Percentiles rank a stretch among this genome's conserved stretches.
phyloP scores from a whole-genome alignment of 2,797 vertebrate species.

The Lagocephalus sceleratus region DNA sequence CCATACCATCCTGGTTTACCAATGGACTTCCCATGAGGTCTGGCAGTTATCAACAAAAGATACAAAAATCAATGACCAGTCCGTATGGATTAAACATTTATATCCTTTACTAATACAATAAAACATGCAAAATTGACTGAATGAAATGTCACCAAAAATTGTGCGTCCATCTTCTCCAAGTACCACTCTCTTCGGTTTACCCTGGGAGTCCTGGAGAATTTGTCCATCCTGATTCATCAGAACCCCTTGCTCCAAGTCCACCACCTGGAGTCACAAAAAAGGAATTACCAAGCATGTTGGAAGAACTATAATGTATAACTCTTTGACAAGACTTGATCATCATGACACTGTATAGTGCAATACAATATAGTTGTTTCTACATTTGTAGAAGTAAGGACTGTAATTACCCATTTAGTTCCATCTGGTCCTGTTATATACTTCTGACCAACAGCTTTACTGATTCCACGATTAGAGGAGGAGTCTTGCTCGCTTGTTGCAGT shows the following conservation, averaged over 20 bases:
- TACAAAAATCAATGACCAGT: neutral
- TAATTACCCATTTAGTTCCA: slow-evolving; percentile 92
- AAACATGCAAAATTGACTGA: neutral
- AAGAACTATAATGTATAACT: neutral
- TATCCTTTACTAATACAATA: slow-evolving; percentile 1
- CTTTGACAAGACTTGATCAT: too few relatives aligned
- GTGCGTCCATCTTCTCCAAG: slow-evolving; percentile 94
- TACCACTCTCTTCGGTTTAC: slow-evolving; percentile 88
- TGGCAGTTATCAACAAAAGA: slow-evolving; percentile 42
- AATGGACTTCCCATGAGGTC: slow-evolving; percentile 90
- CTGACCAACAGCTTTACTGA: slow-evolving; percentile 80
- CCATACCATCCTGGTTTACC: slow-evolving; percentile 89
- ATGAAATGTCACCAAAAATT: slow-evolving; percentile 83
- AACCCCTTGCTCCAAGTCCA: slow-evolving; percentile 89
- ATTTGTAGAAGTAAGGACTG: neutral
- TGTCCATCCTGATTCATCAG: slow-evolving; percentile 91
- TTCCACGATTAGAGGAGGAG: slow-evolving; percentile 61
- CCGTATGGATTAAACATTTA: too few relatives aligned
- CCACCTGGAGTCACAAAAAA: slow-evolving; percentile 71
- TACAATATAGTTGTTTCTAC: neutral
- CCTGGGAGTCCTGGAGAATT: slow-evolving; percentile 92
- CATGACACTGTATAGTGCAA: neutral
- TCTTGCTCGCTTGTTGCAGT: slow-evolving; percentile 80
- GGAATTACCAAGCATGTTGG: neutral
- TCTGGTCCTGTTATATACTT: slow-evolving; percentile 91